A percentile compares a stretch with the other conserved stretches of the same genome.
phyloP scores from a whole-genome alignment of 1,140 invertebrate species.

The Lanistes nyassanus region DNA sequence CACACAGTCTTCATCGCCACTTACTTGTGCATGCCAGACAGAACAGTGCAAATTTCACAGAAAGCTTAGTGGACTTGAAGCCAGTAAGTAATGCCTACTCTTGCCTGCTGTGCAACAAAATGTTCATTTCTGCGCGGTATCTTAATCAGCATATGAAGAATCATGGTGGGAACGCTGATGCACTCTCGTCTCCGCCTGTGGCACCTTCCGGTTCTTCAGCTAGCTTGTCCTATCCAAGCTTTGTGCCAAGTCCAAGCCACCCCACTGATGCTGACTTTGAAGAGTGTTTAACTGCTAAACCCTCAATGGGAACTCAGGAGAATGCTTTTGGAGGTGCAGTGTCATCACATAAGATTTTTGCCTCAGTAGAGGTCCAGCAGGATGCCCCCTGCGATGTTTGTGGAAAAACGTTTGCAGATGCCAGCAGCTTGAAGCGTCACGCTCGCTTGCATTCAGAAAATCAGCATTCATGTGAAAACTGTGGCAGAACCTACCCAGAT shows the following conservation, averaged over 20 bases:
- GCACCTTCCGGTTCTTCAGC: background rate
- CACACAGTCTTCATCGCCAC: background rate
- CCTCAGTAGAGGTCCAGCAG: no score
- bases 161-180: background rate
- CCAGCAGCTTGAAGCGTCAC: slow-evolving; percentile 23
- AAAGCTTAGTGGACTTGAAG: background rate
- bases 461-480: slow-evolving; percentile 14
- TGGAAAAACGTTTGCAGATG: slow-evolving; percentile 20
- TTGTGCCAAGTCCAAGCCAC: no score
- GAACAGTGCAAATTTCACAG: background rate
- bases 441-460: slow-evolving; percentile 15
- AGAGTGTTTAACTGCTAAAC: background rate
- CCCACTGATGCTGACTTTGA: background rate
- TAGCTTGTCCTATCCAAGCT: background rate
- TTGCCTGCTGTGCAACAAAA: slow-evolving; percentile 10
- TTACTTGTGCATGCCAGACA: background rate
- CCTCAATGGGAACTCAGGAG: background rate
- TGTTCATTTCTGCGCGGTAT: slow-evolving; percentile 13
- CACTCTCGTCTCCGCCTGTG: background rate
- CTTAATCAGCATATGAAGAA: slow-evolving; percentile 16
- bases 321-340: no score
- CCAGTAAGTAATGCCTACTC: background rate
- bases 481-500: slow-evolving; percentile 10
- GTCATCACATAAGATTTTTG: no score
- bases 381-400: slow-evolving; percentile 15